A percentile compares a stretch with the other conserved stretches of the same genome.
Evolutionary conservation across 2,888 invertebrate genomes (phyloP).

Genomic region (Hirtodrosophila duncani): DNA sequence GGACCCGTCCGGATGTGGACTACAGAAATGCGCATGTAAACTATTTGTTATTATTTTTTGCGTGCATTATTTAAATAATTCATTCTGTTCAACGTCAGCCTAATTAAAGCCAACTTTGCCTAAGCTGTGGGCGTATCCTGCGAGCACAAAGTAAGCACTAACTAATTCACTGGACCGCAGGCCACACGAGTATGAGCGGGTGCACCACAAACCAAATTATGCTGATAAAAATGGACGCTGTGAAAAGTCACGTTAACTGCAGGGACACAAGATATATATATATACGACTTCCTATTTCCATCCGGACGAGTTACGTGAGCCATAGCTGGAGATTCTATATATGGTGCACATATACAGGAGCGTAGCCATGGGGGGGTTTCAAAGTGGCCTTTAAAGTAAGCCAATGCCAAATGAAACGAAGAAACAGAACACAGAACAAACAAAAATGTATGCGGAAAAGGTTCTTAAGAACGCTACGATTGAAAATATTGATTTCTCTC

Average conservation of each 20-base stretch:
- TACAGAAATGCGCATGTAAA: constrained; percentile 40
- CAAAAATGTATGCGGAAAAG: too few species aligned
- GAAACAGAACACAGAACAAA: too few species aligned
- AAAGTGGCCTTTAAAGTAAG: too few species aligned
- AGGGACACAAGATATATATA: constrained; percentile 56
- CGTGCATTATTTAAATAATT: constrained; percentile 59
- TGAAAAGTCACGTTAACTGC: constrained; percentile 60
- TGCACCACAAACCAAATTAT: constrained; percentile 57
- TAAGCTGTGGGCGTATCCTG: constrained; percentile 2
- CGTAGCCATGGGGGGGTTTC: too few species aligned
- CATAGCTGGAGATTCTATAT: constrained; percentile 11
- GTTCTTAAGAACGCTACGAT: too few species aligned
- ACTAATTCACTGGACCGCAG: constrained; percentile 52
- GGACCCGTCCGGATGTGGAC: constrained; percentile 27
- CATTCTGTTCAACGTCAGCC: constrained; percentile 34
- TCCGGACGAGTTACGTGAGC: constrained; percentile 54
- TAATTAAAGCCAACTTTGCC: constrained; percentile 52
- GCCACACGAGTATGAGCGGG: constrained; percentile 39
- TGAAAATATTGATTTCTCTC: too few species aligned
- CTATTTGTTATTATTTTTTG: constrained; percentile 45
- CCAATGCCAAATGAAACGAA: too few species aligned
- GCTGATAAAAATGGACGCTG: constrained; percentile 60
- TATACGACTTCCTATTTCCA: constrained; percentile 54
- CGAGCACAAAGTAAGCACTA: constrained; percentile 27
- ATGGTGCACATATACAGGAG: too few species aligned